phyloP scores from a whole-genome alignment of 2,797 vertebrate genomes.

The Lophotriccus pileatus region DNA sequence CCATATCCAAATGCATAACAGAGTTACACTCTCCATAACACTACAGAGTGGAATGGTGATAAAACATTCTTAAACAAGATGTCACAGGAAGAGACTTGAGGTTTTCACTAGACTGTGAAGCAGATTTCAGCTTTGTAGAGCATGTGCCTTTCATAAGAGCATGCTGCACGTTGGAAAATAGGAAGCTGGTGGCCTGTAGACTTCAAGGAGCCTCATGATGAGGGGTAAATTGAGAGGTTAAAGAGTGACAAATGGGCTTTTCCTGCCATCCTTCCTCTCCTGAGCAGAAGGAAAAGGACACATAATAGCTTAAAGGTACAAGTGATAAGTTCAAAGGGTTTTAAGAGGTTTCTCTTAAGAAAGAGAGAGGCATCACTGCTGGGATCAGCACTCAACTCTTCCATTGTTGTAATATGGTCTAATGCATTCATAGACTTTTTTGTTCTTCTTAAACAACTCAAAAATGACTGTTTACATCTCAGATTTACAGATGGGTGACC shows the following conservation, averaged over 20 bases:
- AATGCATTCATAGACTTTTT: background rate
- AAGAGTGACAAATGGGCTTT: background rate
- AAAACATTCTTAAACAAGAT: background rate
- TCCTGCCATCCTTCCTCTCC: background rate
- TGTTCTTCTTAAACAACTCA: background rate
- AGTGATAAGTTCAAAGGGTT: background rate
- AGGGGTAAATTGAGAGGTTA: background rate
- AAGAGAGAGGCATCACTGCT: background rate
- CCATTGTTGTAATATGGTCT: background rate
- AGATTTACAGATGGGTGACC: background rate
- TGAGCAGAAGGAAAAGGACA: background rate
- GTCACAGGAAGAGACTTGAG: background rate
- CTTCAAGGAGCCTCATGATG: background rate
- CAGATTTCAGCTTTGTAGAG: background rate
- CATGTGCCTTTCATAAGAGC: background rate
- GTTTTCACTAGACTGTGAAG: background rate
- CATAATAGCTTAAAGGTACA: background rate
- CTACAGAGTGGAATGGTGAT: background rate
- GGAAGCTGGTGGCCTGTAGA: background rate
- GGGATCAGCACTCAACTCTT: background rate
- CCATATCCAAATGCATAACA: background rate
- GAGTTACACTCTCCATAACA: background rate
- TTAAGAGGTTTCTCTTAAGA: background rate
- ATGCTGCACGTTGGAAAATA: background rate
- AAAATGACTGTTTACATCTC: background rate